Evolutionary conservation across 2,797 vertebrate species (phyloP).

Genomic region (Enteromius fasciolatus): DNA sequence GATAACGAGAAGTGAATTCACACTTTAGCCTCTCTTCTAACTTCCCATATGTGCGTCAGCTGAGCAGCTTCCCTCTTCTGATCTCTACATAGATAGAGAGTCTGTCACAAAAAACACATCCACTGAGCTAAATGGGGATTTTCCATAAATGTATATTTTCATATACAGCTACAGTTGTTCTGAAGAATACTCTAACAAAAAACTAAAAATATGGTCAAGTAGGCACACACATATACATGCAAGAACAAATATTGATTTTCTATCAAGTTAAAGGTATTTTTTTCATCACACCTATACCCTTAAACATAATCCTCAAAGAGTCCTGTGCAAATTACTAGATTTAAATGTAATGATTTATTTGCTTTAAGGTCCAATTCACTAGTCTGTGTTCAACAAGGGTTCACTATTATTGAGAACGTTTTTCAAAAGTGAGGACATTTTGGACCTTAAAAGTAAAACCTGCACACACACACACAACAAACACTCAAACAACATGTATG

Average conservation of each 20-base stretch:
- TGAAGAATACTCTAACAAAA: background rate
- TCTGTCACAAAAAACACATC: constrained; percentile 28
- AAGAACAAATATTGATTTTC: background rate
- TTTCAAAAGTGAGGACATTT: background rate
- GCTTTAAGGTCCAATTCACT: background rate
- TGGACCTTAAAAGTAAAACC: background rate
- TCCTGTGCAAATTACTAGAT: background rate
- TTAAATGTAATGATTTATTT: background rate
- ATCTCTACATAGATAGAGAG: constrained; percentile 50
- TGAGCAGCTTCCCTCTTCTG: constrained; percentile 57
- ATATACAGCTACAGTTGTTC: background rate
- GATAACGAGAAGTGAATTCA: constrained; percentile 55
- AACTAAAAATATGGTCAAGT: background rate
- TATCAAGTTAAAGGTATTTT: background rate
- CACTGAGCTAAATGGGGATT: background rate
- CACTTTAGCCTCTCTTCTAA: constrained; percentile 46
- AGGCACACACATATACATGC: background rate
- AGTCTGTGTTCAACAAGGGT: background rate
- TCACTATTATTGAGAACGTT: background rate
- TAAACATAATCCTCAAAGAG: background rate
- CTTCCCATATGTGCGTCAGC: constrained; percentile 54
- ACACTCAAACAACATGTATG: background rate
- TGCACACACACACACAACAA: constrained; percentile 6
- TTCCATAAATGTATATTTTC: background rate
- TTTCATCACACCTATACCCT: background rate